Evolutionary conservation across 1,140 invertebrate genomes (phyloP), one percentile per base, ranked within the genome.

Genomic region (Trissolcus basalis): DNA sequence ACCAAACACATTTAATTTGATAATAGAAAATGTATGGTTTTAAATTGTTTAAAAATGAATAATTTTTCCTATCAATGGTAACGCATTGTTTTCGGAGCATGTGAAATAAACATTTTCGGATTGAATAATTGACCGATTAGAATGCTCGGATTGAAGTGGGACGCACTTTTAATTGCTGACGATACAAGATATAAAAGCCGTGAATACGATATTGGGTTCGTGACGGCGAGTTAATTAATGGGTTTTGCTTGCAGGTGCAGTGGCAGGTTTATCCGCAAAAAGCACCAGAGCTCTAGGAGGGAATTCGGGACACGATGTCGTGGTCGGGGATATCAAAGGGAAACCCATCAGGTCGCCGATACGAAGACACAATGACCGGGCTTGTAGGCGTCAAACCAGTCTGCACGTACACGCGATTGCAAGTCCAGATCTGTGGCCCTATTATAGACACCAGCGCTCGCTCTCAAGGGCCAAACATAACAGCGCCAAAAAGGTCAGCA

Each of bases 381-480:
- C 63, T 71, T 45, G 77, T 79, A 70, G 73, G 72, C 77, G 77
- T 79, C 65, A 70, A 80, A 64, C 69, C 65, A 67, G 74, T 74
- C 56, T 74, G 60, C 55, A 32, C 59, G 53, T 47, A 72, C 61
- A 71, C 51, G 67, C 56, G 73, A 76, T 65, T 76, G 60, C 48
- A 33, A 70, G 54, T 55, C 65, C 70, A 64, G 69, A 65, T 72
- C 69, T 69, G 1, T 27, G 54, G 54, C 65, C 59, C 65, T 70
- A 63, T 76, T 76, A 76, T 69, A 59, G 73, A 70, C 73, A 70
- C 55, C 16, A 41, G 44, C 14, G 48, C 56, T 43, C 14, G 48
- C 50, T 65, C 48, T 41, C 65, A 76, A 76, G 49, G 65, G 67
- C 67, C 73, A 67, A 64, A 61, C 55, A 70, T 53, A 77, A 77